Evolutionary conservation across 2,888 invertebrate species (phyloP), one percentile per base, ranked within the genome.

Genomic region (Pimpla rufipes): DNA sequence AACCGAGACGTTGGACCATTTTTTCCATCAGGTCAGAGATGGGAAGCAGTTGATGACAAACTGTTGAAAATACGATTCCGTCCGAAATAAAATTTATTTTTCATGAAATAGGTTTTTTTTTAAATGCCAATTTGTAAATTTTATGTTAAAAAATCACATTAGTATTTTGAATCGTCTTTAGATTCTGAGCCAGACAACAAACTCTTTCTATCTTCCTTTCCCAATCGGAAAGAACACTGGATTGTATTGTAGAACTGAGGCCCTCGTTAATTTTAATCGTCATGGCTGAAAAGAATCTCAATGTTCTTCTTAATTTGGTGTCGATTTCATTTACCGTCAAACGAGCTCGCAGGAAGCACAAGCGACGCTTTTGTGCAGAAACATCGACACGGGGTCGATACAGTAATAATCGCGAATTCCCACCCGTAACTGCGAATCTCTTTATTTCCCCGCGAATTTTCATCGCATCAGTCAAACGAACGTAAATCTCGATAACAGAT

Each of bases 351-450:
- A 7, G 6, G 57, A 7, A 16, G 52, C 42, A 81, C 52, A 81
- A 74, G 67, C 18, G 50, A 66, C 59, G 45, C 71, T 62, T 68
- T 68, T 59, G 35, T 79, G 29, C 74, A 50, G 62, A 76, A 47
- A 67, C 71, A 40, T 40, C 18, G 62, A 7, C 16, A 18, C 40
- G 7, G 16, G 23, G 35, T 35, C 18, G 57, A 29, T 5, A 35
- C 29, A 35, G n/a, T 0, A 18, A 35, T 13, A 64, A 40, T 4
- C 64, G 16, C 11, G 40, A 37, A 18, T 21, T 21, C 23, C 21
- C 23, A 21, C 16, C 13, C 45, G 21, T 21, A 23, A 45, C 7
- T 6, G 13, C 1, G 21, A 2, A 42, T 42, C 42, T 21, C 21
- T 66, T 40, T 66, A 13, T 13, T 45, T 45, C 5, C n/a, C 37